A percentile compares a stretch with the other conserved stretches of the same genome.
These are phyloP conservation scores for Pseudachorutes palmiensis DNA, from an alignment of 1,140 invertebrate genomes.

Conservation along the genomic window DNA sequence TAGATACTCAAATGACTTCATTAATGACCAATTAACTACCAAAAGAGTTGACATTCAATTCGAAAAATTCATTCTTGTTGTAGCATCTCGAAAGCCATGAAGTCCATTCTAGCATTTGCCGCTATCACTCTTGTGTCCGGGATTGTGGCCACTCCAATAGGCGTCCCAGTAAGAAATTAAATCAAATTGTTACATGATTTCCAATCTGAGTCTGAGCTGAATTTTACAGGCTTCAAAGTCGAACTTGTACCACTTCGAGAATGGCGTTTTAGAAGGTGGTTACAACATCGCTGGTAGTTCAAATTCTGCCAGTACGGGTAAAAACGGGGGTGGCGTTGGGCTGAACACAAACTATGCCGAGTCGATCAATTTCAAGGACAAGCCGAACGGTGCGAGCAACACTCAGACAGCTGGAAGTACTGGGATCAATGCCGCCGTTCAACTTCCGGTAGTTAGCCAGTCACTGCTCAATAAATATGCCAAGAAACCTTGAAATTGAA, in stretches of 20 bases:
- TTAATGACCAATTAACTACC: too few species aligned
- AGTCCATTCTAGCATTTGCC: too few species aligned
- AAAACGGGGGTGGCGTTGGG: background rate
- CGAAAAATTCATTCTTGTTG: too few species aligned
- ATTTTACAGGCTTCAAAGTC: too few species aligned
- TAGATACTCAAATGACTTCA: too few species aligned
- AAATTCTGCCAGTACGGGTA: background rate
- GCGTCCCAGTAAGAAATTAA: too few species aligned
- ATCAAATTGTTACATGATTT: too few species aligned
- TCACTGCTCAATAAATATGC: background rate
- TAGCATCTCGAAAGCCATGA: too few species aligned
- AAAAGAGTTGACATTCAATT: too few species aligned
- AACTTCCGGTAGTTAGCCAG: background rate
- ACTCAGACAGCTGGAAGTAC: background rate
- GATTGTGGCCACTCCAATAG: too few species aligned
- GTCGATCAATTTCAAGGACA: background rate
- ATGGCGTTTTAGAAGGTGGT: background rate
- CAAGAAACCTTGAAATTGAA: background rate
- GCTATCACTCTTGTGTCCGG: too few species aligned
- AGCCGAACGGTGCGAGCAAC: background rate
- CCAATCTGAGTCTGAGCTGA: too few species aligned
- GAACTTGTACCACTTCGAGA: background rate
- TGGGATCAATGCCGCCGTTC: slow-evolving; percentile 12
- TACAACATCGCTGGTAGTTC: background rate
- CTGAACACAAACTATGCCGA: background rate